Evolutionary conservation across 2,888 invertebrate species (phyloP).

Genomic region (Hydraecia micacea): DNA sequence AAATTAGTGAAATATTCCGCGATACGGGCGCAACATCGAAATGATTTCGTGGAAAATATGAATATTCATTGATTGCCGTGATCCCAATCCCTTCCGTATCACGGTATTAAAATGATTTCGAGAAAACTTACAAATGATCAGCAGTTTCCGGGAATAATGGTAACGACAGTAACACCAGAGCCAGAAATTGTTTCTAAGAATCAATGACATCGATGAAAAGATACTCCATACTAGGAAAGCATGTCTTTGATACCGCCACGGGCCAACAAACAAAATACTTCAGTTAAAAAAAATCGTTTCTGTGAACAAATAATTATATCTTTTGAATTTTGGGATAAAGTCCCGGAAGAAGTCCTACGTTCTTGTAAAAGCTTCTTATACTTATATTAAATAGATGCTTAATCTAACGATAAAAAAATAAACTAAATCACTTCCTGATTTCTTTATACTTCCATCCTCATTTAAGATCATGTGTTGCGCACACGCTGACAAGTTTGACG

Average conservation of each 20-base stretch:
- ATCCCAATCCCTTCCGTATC: slow-evolving; percentile 1
- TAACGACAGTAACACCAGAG: slow-evolving; percentile 9
- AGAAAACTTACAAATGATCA: slow-evolving; percentile 8
- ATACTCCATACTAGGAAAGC: slow-evolving; percentile 26
- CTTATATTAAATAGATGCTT: neutral
- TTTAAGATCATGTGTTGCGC: slow-evolving; percentile 54
- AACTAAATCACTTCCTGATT: slow-evolving; percentile 31
- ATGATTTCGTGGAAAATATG: slow-evolving; percentile 39
- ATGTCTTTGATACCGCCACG: slow-evolving; percentile 26
- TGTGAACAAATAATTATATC: slow-evolving; percentile 7
- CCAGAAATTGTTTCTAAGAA: slow-evolving; percentile 45
- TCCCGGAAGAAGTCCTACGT: neutral
- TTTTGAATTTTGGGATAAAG: neutral
- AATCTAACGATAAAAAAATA: neutral
- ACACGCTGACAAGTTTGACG: slow-evolving; percentile 39
- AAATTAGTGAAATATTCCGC: neutral
- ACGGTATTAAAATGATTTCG: slow-evolving; percentile 22
- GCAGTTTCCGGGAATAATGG: slow-evolving; percentile 17
- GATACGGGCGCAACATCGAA: neutral
- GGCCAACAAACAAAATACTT: slow-evolving; percentile 2
- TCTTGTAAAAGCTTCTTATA: neutral
- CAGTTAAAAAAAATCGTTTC: slow-evolving; percentile 11
- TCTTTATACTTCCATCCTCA: slow-evolving; percentile 20
- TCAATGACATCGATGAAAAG: slow-evolving; percentile 27
- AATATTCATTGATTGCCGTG: slow-evolving; percentile 13